These are phyloP conservation scores for Drosophila ananassae DNA, from an alignment of 1,140 invertebrate genomes.

Conservation along the genomic window DNA sequence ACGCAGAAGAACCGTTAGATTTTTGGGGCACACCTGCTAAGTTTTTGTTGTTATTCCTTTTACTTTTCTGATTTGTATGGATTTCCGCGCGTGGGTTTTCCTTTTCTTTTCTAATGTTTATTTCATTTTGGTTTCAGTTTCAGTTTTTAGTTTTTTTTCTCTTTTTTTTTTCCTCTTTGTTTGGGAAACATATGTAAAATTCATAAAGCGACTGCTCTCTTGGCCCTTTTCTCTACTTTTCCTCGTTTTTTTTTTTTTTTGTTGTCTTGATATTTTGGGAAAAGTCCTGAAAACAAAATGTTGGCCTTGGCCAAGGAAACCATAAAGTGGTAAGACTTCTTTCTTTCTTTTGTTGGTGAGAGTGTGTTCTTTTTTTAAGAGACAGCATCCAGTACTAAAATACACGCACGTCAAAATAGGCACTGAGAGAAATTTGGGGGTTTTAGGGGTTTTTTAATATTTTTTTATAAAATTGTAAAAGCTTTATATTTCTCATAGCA, in stretches of 20 bases:
- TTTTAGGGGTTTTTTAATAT: too few relatives aligned
- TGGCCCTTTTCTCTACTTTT: constrained; percentile 16
- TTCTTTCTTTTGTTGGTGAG: neutral
- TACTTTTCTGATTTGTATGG: constrained; percentile 61
- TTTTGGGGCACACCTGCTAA: constrained; percentile 51
- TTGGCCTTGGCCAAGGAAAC: constrained; percentile 36
- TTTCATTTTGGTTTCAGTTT: constrained; percentile 53
- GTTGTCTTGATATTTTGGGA: neutral
- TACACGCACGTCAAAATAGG: constrained; percentile 6
- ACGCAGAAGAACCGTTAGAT: constrained; percentile 24
- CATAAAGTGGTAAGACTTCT: constrained; percentile 4
- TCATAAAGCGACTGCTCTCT: constrained; percentile 48
- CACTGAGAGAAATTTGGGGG: constrained; percentile 9
- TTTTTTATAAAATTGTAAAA: neutral
- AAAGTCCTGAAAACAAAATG: constrained; percentile 10
- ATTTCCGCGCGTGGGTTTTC: constrained; percentile 38
- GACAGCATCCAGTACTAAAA: constrained; percentile 9
- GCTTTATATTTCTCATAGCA: too few relatives aligned
- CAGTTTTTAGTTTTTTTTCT: neutral
- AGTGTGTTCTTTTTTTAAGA: neutral
- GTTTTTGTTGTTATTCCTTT: constrained; percentile 36
- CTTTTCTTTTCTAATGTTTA: constrained; percentile 53
- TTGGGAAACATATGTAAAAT: constrained; percentile 56
- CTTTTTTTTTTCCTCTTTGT: neutral
- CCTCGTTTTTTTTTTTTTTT: neutral